phyloP scores from a whole-genome alignment of 2,888 invertebrate species.

The Amiota communis region DNA sequence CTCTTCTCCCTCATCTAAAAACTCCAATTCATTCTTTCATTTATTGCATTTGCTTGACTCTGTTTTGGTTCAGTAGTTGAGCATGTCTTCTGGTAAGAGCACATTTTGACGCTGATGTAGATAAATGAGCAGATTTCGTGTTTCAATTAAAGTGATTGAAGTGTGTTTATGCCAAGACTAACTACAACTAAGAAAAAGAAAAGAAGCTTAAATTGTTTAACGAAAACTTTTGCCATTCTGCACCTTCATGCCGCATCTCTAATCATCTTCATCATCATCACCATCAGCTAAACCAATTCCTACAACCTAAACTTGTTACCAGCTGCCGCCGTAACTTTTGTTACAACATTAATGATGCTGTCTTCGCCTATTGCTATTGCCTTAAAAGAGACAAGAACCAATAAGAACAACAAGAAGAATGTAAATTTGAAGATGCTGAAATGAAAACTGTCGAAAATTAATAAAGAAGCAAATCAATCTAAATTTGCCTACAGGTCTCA shows the following conservation, averaged over 20 bases:
- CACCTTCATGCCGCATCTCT: background rate
- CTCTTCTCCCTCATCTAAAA: background rate
- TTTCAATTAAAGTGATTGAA: constrained; percentile 66
- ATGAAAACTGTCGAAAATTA: constrained; percentile 52
- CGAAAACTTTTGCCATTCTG: constrained; percentile 5
- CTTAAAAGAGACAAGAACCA: constrained; percentile 20
- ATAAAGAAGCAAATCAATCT: constrained; percentile 62
- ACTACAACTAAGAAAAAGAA: no score
- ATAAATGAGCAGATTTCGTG: constrained; percentile 66
- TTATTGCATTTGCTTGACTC: background rate
- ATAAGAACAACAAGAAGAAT: background rate
- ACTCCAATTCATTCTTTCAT: background rate
- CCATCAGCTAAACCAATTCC: background rate
- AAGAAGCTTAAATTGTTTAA: background rate
- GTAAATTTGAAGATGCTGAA: constrained; percentile 18
- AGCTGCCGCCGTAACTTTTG: constrained; percentile 51
- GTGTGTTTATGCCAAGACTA: constrained; percentile 39
- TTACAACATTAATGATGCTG: constrained; percentile 40
- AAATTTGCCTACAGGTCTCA: constrained; percentile 42
- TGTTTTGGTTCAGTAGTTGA: no score
- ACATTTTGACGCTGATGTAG: constrained; percentile 67
- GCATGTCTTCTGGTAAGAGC: constrained; percentile 41
- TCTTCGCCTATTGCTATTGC: constrained; percentile 29
- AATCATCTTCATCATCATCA: background rate
- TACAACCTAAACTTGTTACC: constrained; percentile 1